These are phyloP conservation scores for Tribolium freemani DNA, from an alignment of 2,888 invertebrate species.

Conservation along the genomic window DNA sequence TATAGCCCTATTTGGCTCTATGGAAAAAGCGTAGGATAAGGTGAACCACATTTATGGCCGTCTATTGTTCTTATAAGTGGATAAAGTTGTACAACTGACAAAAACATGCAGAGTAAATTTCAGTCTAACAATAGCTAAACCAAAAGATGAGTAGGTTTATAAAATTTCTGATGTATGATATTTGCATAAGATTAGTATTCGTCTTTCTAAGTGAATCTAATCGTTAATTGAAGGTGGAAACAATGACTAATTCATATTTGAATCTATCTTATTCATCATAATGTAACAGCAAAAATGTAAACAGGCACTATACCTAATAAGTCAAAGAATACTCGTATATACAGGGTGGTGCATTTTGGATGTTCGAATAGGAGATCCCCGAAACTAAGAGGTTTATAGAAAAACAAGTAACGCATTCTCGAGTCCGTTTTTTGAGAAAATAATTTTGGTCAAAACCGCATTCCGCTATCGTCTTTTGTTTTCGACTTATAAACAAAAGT, in stretches of 20 bases:
- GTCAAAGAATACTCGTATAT: no score
- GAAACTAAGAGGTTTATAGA: no score
- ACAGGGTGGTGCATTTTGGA: no score
- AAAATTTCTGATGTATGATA: background rate
- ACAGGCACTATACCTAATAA: no score
- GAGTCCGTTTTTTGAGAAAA: no score
- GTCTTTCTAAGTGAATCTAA: background rate
- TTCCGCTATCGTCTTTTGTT: no score
- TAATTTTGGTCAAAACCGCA: no score
- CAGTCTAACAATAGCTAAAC: background rate
- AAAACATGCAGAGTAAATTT: background rate
- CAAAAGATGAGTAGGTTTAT: constrained; percentile 1
- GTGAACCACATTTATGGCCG: background rate
- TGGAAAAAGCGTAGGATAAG: constrained; percentile 1
- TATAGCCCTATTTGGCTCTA: background rate
- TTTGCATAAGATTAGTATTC: background rate
- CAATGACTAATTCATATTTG: background rate
- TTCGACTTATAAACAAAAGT: no score
- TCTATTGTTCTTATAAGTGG: background rate
- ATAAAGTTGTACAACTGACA: background rate
- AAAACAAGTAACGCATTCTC: no score
- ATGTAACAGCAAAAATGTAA: background rate
- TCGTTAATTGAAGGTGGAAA: background rate
- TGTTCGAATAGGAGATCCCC: no score
- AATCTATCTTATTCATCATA: background rate